These are phyloP conservation scores for Macroramphosus scolopax DNA, from an alignment of 2,797 vertebrate species.

Conservation along the genomic window DNA sequence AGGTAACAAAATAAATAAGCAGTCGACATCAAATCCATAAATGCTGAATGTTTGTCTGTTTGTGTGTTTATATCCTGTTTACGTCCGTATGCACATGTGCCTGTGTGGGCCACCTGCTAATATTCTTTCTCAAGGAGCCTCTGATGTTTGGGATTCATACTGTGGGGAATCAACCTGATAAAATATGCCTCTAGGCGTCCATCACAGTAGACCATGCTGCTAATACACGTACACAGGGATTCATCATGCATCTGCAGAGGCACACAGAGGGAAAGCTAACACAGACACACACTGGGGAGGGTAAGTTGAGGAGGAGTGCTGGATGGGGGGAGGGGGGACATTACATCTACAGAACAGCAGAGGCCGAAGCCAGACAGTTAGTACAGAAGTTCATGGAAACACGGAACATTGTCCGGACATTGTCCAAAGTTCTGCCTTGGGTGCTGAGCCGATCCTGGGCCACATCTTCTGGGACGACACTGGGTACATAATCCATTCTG, in stretches of 20 bases:
- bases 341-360: conserved; percentile 71
- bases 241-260: conserved; percentile 69
- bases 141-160: conserved; percentile 23
- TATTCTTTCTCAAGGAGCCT: conserved; percentile 11
- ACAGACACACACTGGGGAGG: conserved; percentile 33
- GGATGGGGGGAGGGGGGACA: conserved; percentile 13
- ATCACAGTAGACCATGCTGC: conserved; percentile 72
- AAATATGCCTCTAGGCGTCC: conserved; percentile 41
- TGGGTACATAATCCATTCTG: neutral
- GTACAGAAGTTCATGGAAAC: conserved; percentile 67
- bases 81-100: neutral
- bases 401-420: conserved; percentile 49
- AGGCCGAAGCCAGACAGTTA: conserved; percentile 60
- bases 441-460: too few species aligned
- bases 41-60: conserved; percentile 1
- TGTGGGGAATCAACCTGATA: conserved; percentile 15
- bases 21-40: conserved; percentile 10
- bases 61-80: conserved; percentile 2
- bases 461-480: conserved; percentile 21
- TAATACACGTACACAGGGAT: conserved; percentile 52
- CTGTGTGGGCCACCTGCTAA: conserved; percentile 13
- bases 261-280: conserved; percentile 43
- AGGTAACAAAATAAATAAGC: conserved; percentile 20
- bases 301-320: neutral
- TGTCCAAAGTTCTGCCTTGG: conserved; percentile 42